A percentile compares a stretch with the other conserved stretches of the same genome.
These are phyloP conservation scores for Euclidia mi DNA, from an alignment of 2,888 invertebrate species.

Conservation along the genomic window DNA sequence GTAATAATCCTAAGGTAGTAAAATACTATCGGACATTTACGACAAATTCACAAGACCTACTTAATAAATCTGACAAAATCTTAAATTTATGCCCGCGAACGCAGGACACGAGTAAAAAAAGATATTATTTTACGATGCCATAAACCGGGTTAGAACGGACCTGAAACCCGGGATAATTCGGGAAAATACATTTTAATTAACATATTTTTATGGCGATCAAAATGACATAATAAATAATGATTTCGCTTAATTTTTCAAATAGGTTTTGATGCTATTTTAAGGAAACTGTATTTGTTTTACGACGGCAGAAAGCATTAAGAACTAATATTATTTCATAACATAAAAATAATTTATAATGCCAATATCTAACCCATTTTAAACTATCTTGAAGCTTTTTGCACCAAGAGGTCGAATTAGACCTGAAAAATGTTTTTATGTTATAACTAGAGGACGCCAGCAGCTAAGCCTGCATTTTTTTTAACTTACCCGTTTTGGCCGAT, in stretches of 20 bases:
- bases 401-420: no score
- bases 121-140: constrained; percentile 70
- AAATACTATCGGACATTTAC: constrained; percentile 86
- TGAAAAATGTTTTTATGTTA: no score
- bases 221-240: constrained; percentile 64
- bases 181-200: constrained; percentile 83
- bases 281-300: constrained; percentile 18
- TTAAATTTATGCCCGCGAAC: constrained; percentile 81
- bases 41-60: constrained; percentile 86
- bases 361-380: no score
- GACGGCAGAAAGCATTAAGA: constrained; percentile 13
- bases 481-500: no score
- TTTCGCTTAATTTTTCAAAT: constrained; percentile 53
- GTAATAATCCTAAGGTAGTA: constrained; percentile 80
- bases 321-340: constrained; percentile 21
- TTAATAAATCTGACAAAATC: constrained; percentile 87
- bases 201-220: constrained; percentile 67
- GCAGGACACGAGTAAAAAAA: constrained; percentile 69
- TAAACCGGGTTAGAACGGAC: constrained; percentile 76
- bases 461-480: no score
- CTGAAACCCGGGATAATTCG: constrained; percentile 70
- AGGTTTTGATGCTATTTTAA: constrained; percentile 28
- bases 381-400: no score
- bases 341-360: constrained; percentile 3
- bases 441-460: no score